These are phyloP conservation scores for Dromaius novaehollandiae DNA, from an alignment of 2,113 vertebrate genomes.

Conservation along the genomic window DNA sequence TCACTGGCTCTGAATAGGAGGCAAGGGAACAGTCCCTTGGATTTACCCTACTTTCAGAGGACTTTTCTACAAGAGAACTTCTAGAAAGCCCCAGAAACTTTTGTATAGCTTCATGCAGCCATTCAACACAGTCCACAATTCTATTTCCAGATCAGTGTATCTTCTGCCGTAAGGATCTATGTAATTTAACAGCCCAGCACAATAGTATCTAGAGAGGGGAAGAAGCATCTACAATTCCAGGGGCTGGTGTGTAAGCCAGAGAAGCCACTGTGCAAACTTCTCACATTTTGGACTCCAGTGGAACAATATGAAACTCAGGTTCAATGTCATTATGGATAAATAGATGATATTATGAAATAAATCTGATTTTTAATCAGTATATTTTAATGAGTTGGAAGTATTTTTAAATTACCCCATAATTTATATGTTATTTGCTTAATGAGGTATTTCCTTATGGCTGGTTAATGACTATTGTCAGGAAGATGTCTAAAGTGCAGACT, in stretches of 20 bases:
- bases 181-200: neutral
- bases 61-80: neutral
- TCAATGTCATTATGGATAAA: slow-evolving; percentile 22
- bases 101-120: neutral
- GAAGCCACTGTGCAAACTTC: neutral
- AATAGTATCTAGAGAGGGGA: neutral
- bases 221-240: fast-evolving
- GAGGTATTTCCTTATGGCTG: slow-evolving; percentile 53
- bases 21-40: neutral
- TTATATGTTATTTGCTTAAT: slow-evolving; percentile 55
- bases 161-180: neutral
- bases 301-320: neutral
- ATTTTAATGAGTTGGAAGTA: slow-evolving; percentile 27
- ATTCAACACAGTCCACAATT: neutral
- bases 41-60: neutral
- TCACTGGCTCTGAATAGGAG: neutral
- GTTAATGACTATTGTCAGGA: slow-evolving; percentile 36
- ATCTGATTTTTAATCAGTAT: slow-evolving; percentile 36
- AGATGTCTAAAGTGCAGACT: slow-evolving; percentile 11
- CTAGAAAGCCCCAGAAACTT: neutral
- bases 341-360: neutral
- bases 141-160: neutral
- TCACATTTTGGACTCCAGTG: neutral
- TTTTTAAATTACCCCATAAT: slow-evolving; percentile 48
- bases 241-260: neutral